Evolutionary conservation across 2,888 invertebrate genomes (phyloP), one percentile per base, ranked within the genome.

Genomic region (Pyrrhosoma nymphula): DNA sequence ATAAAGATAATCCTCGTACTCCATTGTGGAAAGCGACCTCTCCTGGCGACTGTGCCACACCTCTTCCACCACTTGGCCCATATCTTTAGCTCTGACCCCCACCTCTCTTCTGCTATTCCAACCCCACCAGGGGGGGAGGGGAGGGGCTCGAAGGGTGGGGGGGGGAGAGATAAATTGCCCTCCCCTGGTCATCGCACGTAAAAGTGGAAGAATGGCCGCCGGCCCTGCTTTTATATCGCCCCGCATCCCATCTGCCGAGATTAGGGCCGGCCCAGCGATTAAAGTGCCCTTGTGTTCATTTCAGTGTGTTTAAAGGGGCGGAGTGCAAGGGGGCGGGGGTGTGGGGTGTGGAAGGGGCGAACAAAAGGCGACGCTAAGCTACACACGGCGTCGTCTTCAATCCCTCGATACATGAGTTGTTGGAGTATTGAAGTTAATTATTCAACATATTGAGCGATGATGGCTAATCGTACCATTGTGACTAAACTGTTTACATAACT

Each of bases 131-230:
- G 56, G 82, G 35, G 82, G 16, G 14, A 82, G 30, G 35, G 35
- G 23, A 10, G n/a, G 2, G 47, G 47, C 47, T 8, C 14, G 0
- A 18, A 82, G 82, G 75, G n/a, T n/a, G n/a, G n/a, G n/a, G n/a
- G 75, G n/a, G 10, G 82, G 82, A 18, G 30, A 91, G 93, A 69
- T 93, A 93, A 93, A 91, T 91, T 20, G 91, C 63, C 39, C 91
- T 35, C 14, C 60, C 20, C 91, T 63, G 91, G 91, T 91, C 91
- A 91, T 63, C 63, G 63, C 91, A 26, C 91, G 63, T 69, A 93
- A 93, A 93, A 75, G 93, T 47, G 69, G 47, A 93, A 93, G 35
- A 93, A 69, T 63, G 39, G n/a, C 69, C 47, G 16, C 47, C 47
- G 47, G 63, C n/a, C n/a, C 69, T 30, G 30, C 75, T 82, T 82